Evolutionary conservation across 2,888 invertebrate species (phyloP).

Genomic region (Watsonalla cultraria): DNA sequence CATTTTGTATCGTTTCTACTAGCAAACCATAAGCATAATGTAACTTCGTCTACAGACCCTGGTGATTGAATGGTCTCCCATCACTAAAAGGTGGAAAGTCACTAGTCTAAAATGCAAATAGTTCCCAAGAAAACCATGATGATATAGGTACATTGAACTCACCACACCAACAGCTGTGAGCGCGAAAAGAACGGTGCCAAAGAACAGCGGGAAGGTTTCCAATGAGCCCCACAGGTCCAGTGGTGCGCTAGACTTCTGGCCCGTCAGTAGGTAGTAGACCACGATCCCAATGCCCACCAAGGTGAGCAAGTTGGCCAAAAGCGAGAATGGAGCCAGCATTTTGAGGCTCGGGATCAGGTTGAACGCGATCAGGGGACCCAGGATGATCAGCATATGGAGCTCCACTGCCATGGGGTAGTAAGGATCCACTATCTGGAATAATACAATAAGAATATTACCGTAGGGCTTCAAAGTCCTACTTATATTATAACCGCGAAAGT

Average conservation of each 20-base stretch:
- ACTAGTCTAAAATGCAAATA: too few species aligned
- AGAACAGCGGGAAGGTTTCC: conserved; percentile 84
- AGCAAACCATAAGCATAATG: too few species aligned
- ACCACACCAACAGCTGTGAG: conserved; percentile 90
- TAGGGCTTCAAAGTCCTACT: too few species aligned
- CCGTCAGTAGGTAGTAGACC: conserved; percentile 82
- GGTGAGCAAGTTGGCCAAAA: conserved; percentile 89
- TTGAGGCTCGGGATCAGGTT: conserved; percentile 88
- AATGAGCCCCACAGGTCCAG: conserved; percentile 60
- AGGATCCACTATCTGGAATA: conserved; percentile 69
- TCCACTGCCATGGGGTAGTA: conserved; percentile 66
- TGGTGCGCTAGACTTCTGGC: conserved; percentile 67
- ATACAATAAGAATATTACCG: conserved; percentile 10
- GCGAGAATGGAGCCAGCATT: conserved; percentile 89
- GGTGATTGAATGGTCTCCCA: too few species aligned
- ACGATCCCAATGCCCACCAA: conserved; percentile 87
- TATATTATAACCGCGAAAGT: too few species aligned
- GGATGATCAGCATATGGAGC: conserved; percentile 82
- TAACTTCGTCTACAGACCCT: too few species aligned
- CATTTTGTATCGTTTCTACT: too few species aligned
- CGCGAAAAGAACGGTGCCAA: conserved; percentile 94
- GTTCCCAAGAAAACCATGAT: not conserved
- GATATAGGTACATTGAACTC: conserved; percentile 35
- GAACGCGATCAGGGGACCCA: conserved; percentile 83
- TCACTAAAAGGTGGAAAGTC: too few species aligned